Evolutionary conservation across 2,888 invertebrate species (phyloP), one percentile per base, ranked within the genome.

Genomic region (Meta bourneti): DNA sequence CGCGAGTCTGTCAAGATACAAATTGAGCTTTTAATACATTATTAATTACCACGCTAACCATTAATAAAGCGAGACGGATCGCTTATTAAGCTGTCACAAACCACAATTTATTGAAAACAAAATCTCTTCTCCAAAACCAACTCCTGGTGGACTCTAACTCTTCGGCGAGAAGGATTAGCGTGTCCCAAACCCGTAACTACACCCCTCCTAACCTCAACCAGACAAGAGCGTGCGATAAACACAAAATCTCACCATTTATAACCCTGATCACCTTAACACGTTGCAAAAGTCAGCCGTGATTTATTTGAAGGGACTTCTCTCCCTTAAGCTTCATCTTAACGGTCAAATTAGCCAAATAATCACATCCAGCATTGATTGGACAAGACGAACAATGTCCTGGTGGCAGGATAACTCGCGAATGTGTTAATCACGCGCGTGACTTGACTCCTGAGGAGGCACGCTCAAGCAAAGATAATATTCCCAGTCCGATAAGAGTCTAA

Each of bases 351-450:
- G 81, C 71, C 80, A 74, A 81, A 88, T 88, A 80, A 88, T 88
- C 80, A 61, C 88, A 78, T 19, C 69, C 75, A 19, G 80, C 80
- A 87, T 87, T 87, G 87, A 87, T 87, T 87, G 71, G 87, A 75
- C 81, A 75, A 81, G 80, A 81, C 71, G 61, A 54, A 69, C 77
- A 34, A n/a, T 88, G 79, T 86, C 79, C 78, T 34, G 52, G 81
- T 69, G 80, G 49, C 75, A n/a, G 72, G 87, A 87, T 87, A 87
- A 87, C 80, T 87, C 80, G 78, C 81, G 34, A 75, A 88, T 81
- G 88, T 88, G 80, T 81, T 88, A 88, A 88, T 88, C 88, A 81
- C 75, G 88, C 88, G 72, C 81, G 88, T 81, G 81, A 81, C 88
- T 88, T 69, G 78, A 79, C 71, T 87, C 52, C 16, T 34, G 48